Percentiles rank a stretch among this genome's conserved stretches.
Evolutionary conservation across 2,888 invertebrate species (phyloP).

Genomic region (Melanophora roralis): DNA sequence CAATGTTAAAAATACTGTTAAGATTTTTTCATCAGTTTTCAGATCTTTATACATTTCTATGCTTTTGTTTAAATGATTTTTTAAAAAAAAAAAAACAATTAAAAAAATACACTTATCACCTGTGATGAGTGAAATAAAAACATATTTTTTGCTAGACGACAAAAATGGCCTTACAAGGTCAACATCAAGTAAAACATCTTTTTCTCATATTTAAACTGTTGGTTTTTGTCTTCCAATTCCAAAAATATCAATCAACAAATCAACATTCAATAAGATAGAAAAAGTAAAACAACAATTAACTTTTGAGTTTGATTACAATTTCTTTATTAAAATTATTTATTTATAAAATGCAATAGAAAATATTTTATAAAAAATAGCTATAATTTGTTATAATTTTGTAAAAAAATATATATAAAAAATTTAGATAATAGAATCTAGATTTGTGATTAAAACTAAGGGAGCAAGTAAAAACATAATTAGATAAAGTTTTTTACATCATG

Average conservation of each 20-base stretch:
- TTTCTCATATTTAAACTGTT: background rate
- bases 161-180: constrained; percentile 17
- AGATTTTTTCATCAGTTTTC: background rate
- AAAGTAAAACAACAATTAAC: background rate
- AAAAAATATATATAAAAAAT: background rate
- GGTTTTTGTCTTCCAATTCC: no score
- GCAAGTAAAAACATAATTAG: constrained; percentile 1
- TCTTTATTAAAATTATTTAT: background rate
- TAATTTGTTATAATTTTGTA: no score
- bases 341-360: constrained; percentile 2
- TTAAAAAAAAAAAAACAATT: background rate
- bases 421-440: background rate
- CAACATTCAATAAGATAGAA: background rate
- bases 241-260: background rate
- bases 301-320: background rate
- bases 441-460: constrained; percentile 19
- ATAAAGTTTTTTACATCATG: background rate
- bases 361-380: background rate
- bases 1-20: background rate
- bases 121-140: no score
- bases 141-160: background rate
- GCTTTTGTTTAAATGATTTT: background rate
- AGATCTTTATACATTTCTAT: background rate
- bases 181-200: constrained; percentile 13
- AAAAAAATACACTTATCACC: background rate